A percentile compares a stretch with the other conserved stretches of the same genome.
Evolutionary conservation across 92 coral and sea anemone species (phyloP).

Genomic region (Phymanthus crucifer): DNA sequence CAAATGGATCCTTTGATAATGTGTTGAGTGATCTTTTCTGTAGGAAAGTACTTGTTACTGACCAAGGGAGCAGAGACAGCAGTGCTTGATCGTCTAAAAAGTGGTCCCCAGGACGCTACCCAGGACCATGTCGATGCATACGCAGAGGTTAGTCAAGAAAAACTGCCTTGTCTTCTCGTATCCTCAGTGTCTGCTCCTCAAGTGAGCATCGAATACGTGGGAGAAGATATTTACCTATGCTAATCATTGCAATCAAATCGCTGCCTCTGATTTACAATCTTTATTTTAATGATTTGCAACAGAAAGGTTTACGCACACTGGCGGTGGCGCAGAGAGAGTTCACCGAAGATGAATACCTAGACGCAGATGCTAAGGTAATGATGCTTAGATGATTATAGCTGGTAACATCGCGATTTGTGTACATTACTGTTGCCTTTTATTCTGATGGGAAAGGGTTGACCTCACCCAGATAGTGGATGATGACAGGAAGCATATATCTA

Average conservation of each 20-base stretch:
- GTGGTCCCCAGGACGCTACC: slow-evolving; percentile 79
- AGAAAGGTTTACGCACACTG: slow-evolving; percentile 94
- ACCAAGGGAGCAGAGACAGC: slow-evolving; percentile 97
- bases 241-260: no score
- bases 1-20: background rate
- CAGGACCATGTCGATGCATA: slow-evolving; percentile 85
- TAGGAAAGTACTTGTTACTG: slow-evolving; percentile 72
- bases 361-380: slow-evolving; percentile 65
- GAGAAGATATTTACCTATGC: no score
- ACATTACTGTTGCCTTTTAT: background rate
- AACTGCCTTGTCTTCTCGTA: background rate
- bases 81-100: slow-evolving; percentile 67
- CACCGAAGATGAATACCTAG: slow-evolving; percentile 61
- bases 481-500: background rate
- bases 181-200: no score
- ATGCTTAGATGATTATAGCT: no score
- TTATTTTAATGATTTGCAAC: slow-evolving; percentile 15
- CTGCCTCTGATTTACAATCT: no score
- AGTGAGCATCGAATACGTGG: no score
- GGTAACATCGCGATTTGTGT: no score
- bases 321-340: slow-evolving; percentile 82
- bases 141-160: slow-evolving; percentile 73
- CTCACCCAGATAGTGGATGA: background rate
- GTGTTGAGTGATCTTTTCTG: background rate
- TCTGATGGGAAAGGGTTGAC: background rate